Evolutionary conservation across 2,113 vertebrate genomes (phyloP).

Genomic region (Planiliza haematocheilus): DNA sequence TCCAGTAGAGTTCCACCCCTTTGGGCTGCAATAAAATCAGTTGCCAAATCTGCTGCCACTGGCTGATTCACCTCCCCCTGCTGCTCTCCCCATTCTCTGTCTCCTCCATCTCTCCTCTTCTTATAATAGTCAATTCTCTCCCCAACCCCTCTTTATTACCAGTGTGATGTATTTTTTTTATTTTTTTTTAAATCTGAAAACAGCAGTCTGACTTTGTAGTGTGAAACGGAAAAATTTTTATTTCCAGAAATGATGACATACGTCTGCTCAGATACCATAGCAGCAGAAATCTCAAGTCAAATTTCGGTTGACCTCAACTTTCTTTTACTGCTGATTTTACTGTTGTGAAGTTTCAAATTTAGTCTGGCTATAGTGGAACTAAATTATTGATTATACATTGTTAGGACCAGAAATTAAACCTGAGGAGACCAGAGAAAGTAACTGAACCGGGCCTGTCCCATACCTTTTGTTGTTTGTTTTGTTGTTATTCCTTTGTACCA

Average conservation of each 20-base stretch:
- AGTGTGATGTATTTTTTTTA: background rate
- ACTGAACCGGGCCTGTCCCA: background rate
- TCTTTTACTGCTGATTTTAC: background rate
- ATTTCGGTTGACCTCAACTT: background rate
- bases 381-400: background rate
- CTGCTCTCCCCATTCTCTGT: slow-evolving; percentile 15
- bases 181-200: slow-evolving; percentile 19
- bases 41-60: slow-evolving; percentile 64
- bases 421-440: background rate
- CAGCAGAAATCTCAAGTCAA: background rate
- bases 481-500: no score
- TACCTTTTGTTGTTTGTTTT: background rate
- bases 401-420: background rate
- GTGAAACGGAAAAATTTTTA: background rate
- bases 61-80: slow-evolving; percentile 46
- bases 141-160: background rate
- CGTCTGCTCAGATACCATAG: background rate
- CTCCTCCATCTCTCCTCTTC: slow-evolving; percentile 19
- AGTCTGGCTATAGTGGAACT: background rate
- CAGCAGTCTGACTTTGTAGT: background rate
- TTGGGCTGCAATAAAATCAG: slow-evolving; percentile 60
- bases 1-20: slow-evolving; percentile 35
- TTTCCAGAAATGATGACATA: background rate
- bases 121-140: slow-evolving; percentile 5
- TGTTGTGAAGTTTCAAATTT: background rate